These are phyloP conservation scores for fruit fly (Drosophila melanogaster) DNA, from an alignment of 1,140 invertebrate genomes.

Conservation along the genomic window DNA sequence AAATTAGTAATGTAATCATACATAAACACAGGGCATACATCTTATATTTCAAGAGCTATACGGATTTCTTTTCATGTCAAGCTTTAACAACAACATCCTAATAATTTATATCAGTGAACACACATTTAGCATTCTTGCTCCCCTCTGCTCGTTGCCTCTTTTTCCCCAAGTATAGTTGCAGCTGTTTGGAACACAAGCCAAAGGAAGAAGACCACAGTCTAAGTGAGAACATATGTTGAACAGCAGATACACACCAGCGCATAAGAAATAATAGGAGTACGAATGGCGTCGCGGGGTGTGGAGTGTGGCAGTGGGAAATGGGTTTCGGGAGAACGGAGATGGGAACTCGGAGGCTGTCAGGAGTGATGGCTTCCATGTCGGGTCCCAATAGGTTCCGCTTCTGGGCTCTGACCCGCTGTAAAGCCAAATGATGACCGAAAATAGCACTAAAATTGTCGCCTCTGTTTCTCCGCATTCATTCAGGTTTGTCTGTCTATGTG, in stretches of 20 bases:
- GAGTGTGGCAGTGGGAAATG: not conserved
- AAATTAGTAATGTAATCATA: too few relatives aligned
- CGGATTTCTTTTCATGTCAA: not conserved
- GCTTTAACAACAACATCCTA: not conserved
- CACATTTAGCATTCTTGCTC: not conserved
- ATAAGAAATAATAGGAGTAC: conserved; percentile 8
- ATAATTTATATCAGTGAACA: too few relatives aligned
- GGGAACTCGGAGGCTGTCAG: not conserved
- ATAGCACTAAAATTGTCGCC: conserved; percentile 72
- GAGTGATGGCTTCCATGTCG: conserved; percentile 26
- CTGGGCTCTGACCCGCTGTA: conserved; percentile 22
- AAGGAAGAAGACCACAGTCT: conserved; percentile 22
- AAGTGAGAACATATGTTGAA: conserved; percentile 59
- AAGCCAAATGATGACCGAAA: conserved; percentile 57
- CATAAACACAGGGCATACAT: too few relatives aligned
- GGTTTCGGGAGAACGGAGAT: not conserved
- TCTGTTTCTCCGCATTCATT: conserved; percentile 37
- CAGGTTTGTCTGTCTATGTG: conserved; percentile 19
- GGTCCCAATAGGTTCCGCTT: conserved; percentile 39
- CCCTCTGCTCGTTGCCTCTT: not conserved
- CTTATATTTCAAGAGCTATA: too few relatives aligned
- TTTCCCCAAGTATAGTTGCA: conserved; percentile 17
- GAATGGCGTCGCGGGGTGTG: conserved; percentile 1
- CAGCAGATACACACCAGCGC: conserved; percentile 48
- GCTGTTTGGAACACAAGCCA: conserved; percentile 23